These are phyloP conservation scores for Chloroceryle inda DNA, from an alignment of 2,797 vertebrate species.

Conservation along the genomic window DNA sequence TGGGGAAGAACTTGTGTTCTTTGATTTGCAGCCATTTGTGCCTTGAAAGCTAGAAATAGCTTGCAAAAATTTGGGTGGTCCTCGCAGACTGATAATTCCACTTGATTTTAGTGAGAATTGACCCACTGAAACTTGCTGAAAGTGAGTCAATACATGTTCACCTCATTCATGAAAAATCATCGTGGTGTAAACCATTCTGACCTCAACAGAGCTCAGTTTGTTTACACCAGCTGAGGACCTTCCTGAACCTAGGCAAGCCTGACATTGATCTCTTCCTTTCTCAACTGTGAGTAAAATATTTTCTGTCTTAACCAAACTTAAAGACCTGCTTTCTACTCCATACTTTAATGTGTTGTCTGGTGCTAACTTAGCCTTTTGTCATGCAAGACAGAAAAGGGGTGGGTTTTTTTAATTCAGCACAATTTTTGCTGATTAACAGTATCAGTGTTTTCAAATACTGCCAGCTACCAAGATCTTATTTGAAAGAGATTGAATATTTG, in stretches of 20 bases:
- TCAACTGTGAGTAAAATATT: constrained; percentile 2
- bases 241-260: not conserved
- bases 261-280: constrained; percentile 6
- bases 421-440: not conserved
- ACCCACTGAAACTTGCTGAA: not conserved
- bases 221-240: not conserved
- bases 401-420: not conserved
- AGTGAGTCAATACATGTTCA: not conserved
- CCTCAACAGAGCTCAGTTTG: not conserved
- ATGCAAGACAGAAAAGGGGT: not conserved
- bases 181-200: not conserved
- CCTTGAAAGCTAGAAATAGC: not conserved
- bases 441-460: not conserved
- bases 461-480: not conserved
- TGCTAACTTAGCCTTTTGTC: not conserved
- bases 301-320: not conserved
- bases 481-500: constrained; percentile 20
- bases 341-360: not conserved
- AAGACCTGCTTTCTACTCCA: not conserved
- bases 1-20: not conserved
- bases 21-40: not conserved
- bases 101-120: not conserved
- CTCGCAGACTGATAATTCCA: not conserved
- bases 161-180: not conserved
- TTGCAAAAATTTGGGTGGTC: not conserved